phyloP scores from a whole-genome alignment of 1,140 invertebrate species.

The Palaemon carinicauda region DNA sequence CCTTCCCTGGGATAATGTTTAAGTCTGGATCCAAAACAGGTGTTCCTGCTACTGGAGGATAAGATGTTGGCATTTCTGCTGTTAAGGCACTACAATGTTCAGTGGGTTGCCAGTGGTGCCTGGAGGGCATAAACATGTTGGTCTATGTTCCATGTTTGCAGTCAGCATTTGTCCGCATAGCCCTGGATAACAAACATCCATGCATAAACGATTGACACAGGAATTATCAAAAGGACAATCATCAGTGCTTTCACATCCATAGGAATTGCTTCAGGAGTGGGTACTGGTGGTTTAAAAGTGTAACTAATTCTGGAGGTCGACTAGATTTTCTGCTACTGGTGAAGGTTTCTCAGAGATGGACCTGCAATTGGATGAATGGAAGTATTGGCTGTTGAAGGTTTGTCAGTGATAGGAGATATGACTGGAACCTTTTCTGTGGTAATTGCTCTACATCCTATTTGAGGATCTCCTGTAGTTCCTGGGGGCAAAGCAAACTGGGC shows the following conservation, averaged over 20 bases:
- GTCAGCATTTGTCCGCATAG: conserved; percentile 78
- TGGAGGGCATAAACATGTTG: conserved; percentile 78
- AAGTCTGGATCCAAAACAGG: not conserved
- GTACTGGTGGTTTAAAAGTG: conserved; percentile 3
- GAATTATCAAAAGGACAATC: conserved; percentile 69
- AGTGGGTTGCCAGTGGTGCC: conserved; percentile 83
- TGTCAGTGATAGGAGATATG: conserved; percentile 6
- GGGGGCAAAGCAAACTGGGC: conserved; percentile 73
- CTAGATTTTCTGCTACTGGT: not conserved
- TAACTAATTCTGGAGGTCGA: not conserved
- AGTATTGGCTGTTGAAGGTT: not conserved
- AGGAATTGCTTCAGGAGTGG: conserved; percentile 61
- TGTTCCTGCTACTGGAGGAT: conserved; percentile 4
- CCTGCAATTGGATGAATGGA: conserved; percentile 11
- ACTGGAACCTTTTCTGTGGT: conserved; percentile 13
- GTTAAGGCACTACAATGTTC: conserved; percentile 68
- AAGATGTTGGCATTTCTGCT: not conserved
- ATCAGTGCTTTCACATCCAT: conserved; percentile 73
- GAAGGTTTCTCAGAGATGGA: not conserved
- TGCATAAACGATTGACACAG: conserved; percentile 58
- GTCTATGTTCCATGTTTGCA: conserved; percentile 81
- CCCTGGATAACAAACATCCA: conserved; percentile 61
- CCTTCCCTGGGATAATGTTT: conserved; percentile 57
- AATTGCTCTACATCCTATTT: conserved; percentile 75
- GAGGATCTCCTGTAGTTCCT: conserved; percentile 84